Base-by-base conservation (phyloP, 1,140 invertebrate species). In the Anagrus nilaparvatae region DNA sequence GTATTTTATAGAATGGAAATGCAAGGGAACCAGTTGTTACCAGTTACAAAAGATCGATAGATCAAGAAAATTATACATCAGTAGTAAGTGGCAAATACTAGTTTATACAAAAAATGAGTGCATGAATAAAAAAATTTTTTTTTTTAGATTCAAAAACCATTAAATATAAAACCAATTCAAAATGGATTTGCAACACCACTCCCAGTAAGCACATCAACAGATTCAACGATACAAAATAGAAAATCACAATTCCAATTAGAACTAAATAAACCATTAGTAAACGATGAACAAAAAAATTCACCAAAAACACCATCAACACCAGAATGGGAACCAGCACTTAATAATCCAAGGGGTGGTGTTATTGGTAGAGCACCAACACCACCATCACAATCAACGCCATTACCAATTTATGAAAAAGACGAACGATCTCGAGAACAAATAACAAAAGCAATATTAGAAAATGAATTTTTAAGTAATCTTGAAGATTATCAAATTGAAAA, bases 381-480 rank as follows among this genome's bases (percentile, higher is more conserved):
- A 40, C 51, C 47, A 2, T 52, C 58, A 2, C 54, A 55, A 10
- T 59, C 57, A 0, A 58, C 48, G 8, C 57, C 57, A n/a, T n/a
- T n/a, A n/a, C n/a, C n/a, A n/a, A n/a, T n/a, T n/a, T n/a, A 30
- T n/a, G 5, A 30, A 30, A n/a, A 30, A 30, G 28, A 30, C 12
- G 28, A 35, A 6, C 64, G 61, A 39, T 55, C 51, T 14, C 46
- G 44, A n/a, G 37, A 49, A 24, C 57, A 52, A 41, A 83, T 87
- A 31, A 77, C 76, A 51, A 67, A 72, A 20, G 82, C 84, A 0
- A 78, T 97, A 35, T 75, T 83, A 58, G 81, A 82, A 32, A 97
- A 97, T 61, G 88, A 94, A 59, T 96, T 97, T 63, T 74, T 97
- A 47, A 85, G 84, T 54, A 93, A 96, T 63, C 70, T 96, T 76